These are phyloP conservation scores for Natator depressus DNA, from an alignment of 2,113 vertebrate genomes.

Conservation along the genomic window DNA sequence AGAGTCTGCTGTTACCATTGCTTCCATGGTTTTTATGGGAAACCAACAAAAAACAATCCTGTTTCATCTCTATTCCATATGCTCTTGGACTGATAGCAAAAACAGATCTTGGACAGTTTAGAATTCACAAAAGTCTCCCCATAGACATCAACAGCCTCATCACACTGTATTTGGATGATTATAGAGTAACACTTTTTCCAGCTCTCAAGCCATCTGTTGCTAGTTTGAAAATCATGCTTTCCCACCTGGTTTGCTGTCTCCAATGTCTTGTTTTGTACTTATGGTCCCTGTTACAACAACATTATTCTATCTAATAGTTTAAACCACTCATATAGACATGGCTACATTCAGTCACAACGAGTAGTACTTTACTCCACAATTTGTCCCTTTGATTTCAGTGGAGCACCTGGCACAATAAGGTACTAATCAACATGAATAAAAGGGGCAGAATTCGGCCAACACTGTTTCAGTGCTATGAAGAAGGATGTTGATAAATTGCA, in stretches of 20 bases:
- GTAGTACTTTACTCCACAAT: neutral
- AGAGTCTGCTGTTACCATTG: neutral
- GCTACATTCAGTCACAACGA: neutral
- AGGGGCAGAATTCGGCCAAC: neutral
- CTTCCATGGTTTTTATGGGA: neutral
- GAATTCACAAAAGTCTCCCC: neutral
- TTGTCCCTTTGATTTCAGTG: neutral
- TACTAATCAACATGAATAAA: neutral
- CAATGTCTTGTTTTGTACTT: neutral
- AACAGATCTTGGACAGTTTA: neutral
- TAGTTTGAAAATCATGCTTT: neutral
- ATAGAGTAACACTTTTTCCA: neutral
- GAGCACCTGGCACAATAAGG: neutral
- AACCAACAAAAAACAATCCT: neutral
- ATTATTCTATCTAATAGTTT: neutral
- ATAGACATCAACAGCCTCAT: neutral
- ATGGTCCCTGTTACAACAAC: neutral
- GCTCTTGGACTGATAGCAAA: neutral
- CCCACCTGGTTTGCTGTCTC: neutral
- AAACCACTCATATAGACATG: neutral
- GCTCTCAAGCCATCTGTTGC: neutral
- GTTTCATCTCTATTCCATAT: neutral
- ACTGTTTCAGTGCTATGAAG: accelerated
- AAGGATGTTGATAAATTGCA: neutral
- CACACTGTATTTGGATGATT: accelerated